Evolutionary conservation across 2,797 vertebrate genomes (phyloP).

Genomic region (Menidia menidia): DNA sequence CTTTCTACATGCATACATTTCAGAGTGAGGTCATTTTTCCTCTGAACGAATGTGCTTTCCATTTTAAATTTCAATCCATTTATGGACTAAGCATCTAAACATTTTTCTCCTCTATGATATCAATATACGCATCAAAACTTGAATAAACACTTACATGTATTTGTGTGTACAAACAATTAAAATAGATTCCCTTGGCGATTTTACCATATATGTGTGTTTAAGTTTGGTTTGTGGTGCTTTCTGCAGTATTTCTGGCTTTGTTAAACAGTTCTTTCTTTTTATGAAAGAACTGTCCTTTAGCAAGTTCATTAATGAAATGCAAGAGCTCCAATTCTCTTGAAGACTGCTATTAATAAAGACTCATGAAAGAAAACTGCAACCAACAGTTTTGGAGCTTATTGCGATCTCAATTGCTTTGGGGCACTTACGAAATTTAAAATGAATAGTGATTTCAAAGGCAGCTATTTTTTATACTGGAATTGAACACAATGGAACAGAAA

Average conservation of each 20-base stretch:
- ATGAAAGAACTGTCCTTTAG: slow-evolving; percentile 39
- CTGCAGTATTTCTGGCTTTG: slow-evolving; percentile 38
- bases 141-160: slow-evolving; percentile 41
- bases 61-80: slow-evolving; percentile 33
- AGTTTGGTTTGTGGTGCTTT: slow-evolving; percentile 42
- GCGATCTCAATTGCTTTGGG: slow-evolving; percentile 28
- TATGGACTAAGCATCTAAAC: slow-evolving; percentile 24
- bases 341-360: slow-evolving; percentile 78
- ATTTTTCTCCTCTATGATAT: slow-evolving; percentile 28
- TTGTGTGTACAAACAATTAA: slow-evolving; percentile 36
- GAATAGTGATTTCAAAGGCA: slow-evolving; percentile 7
- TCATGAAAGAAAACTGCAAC: slow-evolving; percentile 69
- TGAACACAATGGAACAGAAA: no score
- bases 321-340: slow-evolving; percentile 52
- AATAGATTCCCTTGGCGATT: slow-evolving; percentile 35
- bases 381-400: slow-evolving; percentile 45
- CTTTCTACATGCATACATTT: slow-evolving; percentile 59
- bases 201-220: slow-evolving; percentile 43
- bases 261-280: slow-evolving; percentile 36
- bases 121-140: slow-evolving; percentile 24
- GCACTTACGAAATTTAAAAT: neutral
- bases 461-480: slow-evolving; percentile 22
- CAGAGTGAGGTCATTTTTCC: slow-evolving; percentile 43
- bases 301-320: slow-evolving; percentile 44
- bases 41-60: slow-evolving; percentile 41